A percentile compares a stretch with the other conserved stretches of the same genome.
These are phyloP conservation scores for Geotrypetes seraphini DNA, from an alignment of 2,797 vertebrate species.

Conservation along the genomic window DNA sequence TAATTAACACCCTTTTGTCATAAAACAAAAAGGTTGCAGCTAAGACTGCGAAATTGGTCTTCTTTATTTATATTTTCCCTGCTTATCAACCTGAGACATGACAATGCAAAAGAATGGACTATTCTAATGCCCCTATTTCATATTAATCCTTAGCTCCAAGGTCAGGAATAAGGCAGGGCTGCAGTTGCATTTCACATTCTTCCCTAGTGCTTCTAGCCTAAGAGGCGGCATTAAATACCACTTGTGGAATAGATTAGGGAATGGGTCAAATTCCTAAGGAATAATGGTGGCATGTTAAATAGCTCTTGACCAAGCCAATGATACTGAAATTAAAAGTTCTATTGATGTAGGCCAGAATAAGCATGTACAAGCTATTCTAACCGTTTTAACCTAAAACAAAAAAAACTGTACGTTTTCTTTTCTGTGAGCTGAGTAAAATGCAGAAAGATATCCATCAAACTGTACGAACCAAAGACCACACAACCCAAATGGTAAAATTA, in stretches of 20 bases:
- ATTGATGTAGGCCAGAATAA: no score
- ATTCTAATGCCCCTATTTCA: slow-evolving; percentile 48
- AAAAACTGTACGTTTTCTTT: no score
- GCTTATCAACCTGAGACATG: slow-evolving; percentile 55
- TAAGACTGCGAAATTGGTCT: slow-evolving; percentile 55
- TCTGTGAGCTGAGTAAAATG: no score
- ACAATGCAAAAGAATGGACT: slow-evolving; percentile 57
- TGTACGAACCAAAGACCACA: no score
- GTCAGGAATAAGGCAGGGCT: slow-evolving; percentile 16
- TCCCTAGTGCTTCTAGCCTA: rapidly evolving
- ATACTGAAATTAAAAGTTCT: no score
- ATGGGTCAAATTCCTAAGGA: neutral
- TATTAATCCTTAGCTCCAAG: slow-evolving; percentile 34
- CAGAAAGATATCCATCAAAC: no score
- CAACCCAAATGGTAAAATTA: no score
- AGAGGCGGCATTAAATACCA: neutral
- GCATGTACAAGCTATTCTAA: no score
- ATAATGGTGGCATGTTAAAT: no score
- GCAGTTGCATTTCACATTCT: neutral
- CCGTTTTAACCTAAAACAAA: no score
- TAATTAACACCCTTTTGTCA: slow-evolving; percentile 78
- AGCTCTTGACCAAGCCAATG: no score
- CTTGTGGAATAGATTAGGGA: neutral
- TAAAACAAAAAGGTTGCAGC: slow-evolving; percentile 62
- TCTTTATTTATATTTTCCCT: slow-evolving; percentile 67